phyloP scores from a whole-genome alignment of 2,113 vertebrate genomes.

The Sinocyclocheilus grahami region DNA sequence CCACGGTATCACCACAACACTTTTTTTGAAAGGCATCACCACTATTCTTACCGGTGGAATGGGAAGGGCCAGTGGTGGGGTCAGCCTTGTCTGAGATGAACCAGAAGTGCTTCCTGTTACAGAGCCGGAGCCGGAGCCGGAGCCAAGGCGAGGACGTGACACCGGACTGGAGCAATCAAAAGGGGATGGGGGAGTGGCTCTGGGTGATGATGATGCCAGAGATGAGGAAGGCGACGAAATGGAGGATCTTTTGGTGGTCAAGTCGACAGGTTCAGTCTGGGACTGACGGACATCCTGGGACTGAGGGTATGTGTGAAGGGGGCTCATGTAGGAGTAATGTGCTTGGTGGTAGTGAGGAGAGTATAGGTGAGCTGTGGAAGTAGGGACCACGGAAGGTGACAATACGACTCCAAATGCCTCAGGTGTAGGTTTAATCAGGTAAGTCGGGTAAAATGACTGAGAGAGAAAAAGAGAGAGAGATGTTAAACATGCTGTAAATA shows the following conservation, averaged over 20 bases:
- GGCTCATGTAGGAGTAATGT: slow-evolving; percentile 48
- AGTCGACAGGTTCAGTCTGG: slow-evolving; percentile 94
- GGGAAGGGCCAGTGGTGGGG: too few relatives aligned
- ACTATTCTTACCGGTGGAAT: too few relatives aligned
- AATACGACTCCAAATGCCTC: slow-evolving; percentile 71
- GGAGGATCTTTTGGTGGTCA: slow-evolving; percentile 90
- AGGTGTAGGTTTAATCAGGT: slow-evolving; percentile 63
- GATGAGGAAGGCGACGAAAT: slow-evolving; percentile 83
- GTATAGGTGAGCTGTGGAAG: slow-evolving; percentile 59
- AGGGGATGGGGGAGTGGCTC: too few relatives aligned
- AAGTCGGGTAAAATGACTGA: slow-evolving; percentile 55
- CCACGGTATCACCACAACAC: too few relatives aligned
- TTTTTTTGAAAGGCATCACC: too few relatives aligned
- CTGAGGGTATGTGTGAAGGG: background rate
- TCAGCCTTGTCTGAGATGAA: too few relatives aligned
- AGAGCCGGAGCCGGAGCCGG: too few relatives aligned
- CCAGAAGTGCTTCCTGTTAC: too few relatives aligned
- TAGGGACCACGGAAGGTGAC: slow-evolving; percentile 39
- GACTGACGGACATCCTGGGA: slow-evolving; percentile 75
- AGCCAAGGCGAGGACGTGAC: too few relatives aligned
- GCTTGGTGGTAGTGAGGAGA: slow-evolving; percentile 23
- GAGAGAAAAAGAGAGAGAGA: slow-evolving; percentile 7
- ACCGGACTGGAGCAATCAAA: too few relatives aligned
- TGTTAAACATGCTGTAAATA: background rate
- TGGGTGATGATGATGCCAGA: slow-evolving; percentile 64